phyloP scores from a whole-genome alignment of 2,888 invertebrate genomes.

The Stomorhina lunata region DNA sequence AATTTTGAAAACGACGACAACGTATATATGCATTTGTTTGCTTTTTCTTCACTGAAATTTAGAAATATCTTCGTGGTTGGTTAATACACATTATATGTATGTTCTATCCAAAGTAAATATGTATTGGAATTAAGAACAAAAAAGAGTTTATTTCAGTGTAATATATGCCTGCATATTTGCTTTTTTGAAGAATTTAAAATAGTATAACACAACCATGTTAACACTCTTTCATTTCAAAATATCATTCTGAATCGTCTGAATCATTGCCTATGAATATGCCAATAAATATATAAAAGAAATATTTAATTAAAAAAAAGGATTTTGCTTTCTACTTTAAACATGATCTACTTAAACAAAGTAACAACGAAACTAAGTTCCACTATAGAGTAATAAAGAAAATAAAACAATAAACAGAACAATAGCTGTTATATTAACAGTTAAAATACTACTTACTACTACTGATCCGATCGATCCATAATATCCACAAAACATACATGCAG shows the following conservation, averaged over 20 bases:
- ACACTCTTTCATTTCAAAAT: neutral
- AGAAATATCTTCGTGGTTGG: neutral
- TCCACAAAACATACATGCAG: neutral
- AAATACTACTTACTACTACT: conserved; percentile 1
- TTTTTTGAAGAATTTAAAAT: neutral
- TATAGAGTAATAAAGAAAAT: conserved; percentile 16
- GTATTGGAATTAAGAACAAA: too few species aligned
- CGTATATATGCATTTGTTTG: neutral
- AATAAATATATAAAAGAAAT: conserved; percentile 7
- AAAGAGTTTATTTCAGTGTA: too few species aligned
- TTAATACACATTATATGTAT: too few species aligned
- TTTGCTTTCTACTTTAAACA: conserved; percentile 50
- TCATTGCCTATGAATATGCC: neutral
- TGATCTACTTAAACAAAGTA: conserved; percentile 32
- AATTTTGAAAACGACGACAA: neutral
- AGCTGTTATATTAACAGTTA: conserved; percentile 64
- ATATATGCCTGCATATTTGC: too few species aligned
- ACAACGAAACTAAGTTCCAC: conserved; percentile 59
- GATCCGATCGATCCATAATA: conserved; percentile 10
- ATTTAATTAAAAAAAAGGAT: conserved; percentile 21
- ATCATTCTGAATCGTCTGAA: neutral
- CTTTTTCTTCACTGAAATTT: neutral
- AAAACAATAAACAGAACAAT: too few species aligned
- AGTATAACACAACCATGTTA: neutral
- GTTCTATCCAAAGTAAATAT: too few species aligned